Conservation (phyloP, 2,797 vertebrate genomes). For the Bryconaethiops microstoma region DNA sequence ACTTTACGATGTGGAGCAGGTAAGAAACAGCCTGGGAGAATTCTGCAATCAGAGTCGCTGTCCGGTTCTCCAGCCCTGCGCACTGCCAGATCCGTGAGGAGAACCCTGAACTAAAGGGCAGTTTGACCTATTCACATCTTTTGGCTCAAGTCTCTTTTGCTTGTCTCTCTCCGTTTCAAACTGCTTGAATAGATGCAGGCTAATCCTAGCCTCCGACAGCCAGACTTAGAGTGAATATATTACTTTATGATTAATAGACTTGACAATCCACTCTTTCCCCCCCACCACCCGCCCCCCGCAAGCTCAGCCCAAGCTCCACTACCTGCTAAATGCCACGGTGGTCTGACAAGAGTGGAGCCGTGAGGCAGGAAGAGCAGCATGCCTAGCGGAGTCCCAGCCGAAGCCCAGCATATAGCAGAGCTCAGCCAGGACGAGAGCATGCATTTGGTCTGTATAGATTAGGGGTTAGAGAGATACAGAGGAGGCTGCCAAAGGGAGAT, state of each 20-base stretch:
- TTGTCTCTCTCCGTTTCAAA: constrained; percentile 55
- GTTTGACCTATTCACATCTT: constrained; percentile 69
- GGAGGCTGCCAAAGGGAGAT: constrained; percentile 55
- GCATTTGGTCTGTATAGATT: constrained; percentile 58
- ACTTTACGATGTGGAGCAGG: constrained; percentile 30
- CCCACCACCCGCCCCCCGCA: constrained; percentile 12
- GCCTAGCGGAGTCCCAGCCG: constrained; percentile 41
- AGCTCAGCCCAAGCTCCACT: constrained; percentile 58
- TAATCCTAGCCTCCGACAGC: constrained; percentile 71
- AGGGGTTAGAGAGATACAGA: constrained; percentile 52
- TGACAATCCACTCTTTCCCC: constrained; percentile 73
- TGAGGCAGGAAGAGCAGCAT: constrained; percentile 67
- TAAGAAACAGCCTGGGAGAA: constrained; percentile 37
- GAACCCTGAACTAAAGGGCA: constrained; percentile 68
- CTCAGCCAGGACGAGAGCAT: constrained; percentile 55
- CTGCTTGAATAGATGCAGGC: constrained; percentile 59
- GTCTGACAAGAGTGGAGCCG: constrained; percentile 74
- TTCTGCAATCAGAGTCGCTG: constrained; percentile 43
- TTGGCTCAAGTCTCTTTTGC: constrained; percentile 68
- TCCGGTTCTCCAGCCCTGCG: constrained; percentile 51
- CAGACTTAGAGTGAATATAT: constrained; percentile 68
- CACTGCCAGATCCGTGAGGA: constrained; percentile 65
- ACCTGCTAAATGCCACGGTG: constrained; percentile 79
- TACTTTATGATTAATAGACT: constrained; percentile 78
- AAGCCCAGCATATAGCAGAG: constrained; percentile 52